These are phyloP conservation scores for Acestrorhynchus altus DNA, from an alignment of 2,797 vertebrate genomes.

Conservation along the genomic window DNA sequence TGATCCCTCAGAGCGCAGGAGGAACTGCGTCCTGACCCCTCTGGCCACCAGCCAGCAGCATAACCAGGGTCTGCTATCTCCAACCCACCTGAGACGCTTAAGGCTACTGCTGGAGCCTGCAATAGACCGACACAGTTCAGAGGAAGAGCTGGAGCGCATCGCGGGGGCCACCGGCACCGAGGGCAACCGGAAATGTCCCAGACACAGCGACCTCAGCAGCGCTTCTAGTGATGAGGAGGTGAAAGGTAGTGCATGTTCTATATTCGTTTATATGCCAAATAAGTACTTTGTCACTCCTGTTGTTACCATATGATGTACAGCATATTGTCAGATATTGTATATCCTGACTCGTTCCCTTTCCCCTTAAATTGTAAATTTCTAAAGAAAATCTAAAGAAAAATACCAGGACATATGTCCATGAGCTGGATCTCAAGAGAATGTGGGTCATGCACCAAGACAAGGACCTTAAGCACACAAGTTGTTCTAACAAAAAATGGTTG, in stretches of 20 bases:
- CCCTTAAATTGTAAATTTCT: too few species aligned
- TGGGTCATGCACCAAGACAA: too few species aligned
- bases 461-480: too few species aligned
- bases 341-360: too few species aligned
- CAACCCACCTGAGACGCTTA: slow-evolving; percentile 80
- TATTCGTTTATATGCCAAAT: too few species aligned
- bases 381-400: too few species aligned
- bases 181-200: slow-evolving; percentile 86
- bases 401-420: too few species aligned
- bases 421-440: too few species aligned
- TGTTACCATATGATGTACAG: too few species aligned
- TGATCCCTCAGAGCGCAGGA: slow-evolving; percentile 80
- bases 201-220: slow-evolving; percentile 80
- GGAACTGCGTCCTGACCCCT: slow-evolving; percentile 86
- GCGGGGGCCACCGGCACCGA: slow-evolving; percentile 73
- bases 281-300: too few species aligned
- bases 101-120: slow-evolving; percentile 85
- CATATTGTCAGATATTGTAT: too few species aligned
- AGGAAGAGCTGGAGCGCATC: slow-evolving; percentile 91
- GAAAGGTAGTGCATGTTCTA: slow-evolving; percentile 61
- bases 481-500: too few species aligned
- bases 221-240: slow-evolving; percentile 92
- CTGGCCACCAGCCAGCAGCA: slow-evolving; percentile 89
- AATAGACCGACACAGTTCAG: slow-evolving; percentile 89
- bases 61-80: slow-evolving; percentile 86